Base-by-base conservation (phyloP, 2,113 vertebrate genomes). In the Psittacula cyanocephala region DNA sequence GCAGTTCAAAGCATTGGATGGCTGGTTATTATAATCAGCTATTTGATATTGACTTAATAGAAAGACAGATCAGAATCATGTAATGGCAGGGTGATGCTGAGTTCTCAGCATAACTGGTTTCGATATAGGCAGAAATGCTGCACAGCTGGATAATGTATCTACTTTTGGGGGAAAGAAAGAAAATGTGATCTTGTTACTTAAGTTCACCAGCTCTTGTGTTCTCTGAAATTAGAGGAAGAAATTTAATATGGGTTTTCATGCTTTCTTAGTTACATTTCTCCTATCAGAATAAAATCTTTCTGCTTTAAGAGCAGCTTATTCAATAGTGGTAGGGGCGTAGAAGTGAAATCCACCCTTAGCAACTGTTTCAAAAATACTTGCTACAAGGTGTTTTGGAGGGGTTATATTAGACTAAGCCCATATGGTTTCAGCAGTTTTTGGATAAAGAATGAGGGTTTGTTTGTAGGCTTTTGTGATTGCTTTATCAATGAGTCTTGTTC, bases 311-410 rank as follows among this genome's bases (percentile, higher is more conserved):
- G 27, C 23, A 74, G 29, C 22, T 63, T 70, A n/a, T 29, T 86
- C 76, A 70, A 0, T 83, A 81, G 46, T 3, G 3, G 17, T 46
- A 69, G 68, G 29, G 62, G 10, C 47, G 68, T n/a, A 75, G n/a
- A 43, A 75, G 2, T 60, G 49, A 86, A 83, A 88, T 81, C 60
- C 22, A 57, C 65, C 71, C 28, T 2, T 31, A 53, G 69, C 62
- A 92, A 43, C 33, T 81, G 31, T 43, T 83, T 43, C 13, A 53
- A 63, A 94, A 81, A 67, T 60, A 68, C 2, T 5, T 20, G 7
- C 23, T 53, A 11, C 0, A 1, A 49, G 35, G 25, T 0, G 0
- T n/a, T 53, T 28, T 53, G 13, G 33, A 50, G 13, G 18, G 29
- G 10, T 11, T 81, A 1, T 55, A 3, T 49, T 77, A 74, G 19